Base-by-base conservation (phyloP, 2,888 invertebrate genomes). In the Philonicus albiceps region DNA sequence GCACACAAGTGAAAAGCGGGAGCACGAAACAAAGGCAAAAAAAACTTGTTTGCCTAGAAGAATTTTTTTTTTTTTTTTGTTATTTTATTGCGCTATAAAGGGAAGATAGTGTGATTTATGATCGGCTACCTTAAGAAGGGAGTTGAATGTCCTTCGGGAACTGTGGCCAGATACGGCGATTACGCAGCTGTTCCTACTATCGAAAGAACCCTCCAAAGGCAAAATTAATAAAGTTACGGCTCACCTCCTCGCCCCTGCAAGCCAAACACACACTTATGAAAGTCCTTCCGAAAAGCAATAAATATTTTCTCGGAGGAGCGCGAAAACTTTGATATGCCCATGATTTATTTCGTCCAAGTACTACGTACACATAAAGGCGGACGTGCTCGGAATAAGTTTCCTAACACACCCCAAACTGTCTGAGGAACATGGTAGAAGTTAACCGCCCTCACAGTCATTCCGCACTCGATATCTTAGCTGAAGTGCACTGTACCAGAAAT, bases 301-400 rank as follows among this genome's bases (percentile, higher is more conserved):
- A 64, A 64, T 64, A 64, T 64, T 64, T 64, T 22, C 64, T 22
- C 22, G 22, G 64, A 64, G 64, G 64, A 64, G 64, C 64, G 64
- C 64, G 64, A 64, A 64, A 64, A 64, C 64, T 64, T 76, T 76
- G 76, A 76, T 76, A 76, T 76, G 76, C 76, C 31, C 76, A 76
- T 76, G 76, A 76, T 34, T 49, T 27, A 49, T 49, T 27, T 16
- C 78, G 22, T 16, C 49, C 49, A 49, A 78, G 49, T 49, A 78
- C 78, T 53, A 37, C 78, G 49, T 49, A 78, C 43, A 76, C 76
- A 78, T 78, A 49, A 49, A 78, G n/a, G 49, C 49, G 49, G 16
- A 78, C 78, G 78, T 78, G 78, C 43, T 27, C 49, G n/a, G 78
- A 78, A 78, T 78, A 78, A 78, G 11, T 64, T 64, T 27, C 27